Percentiles rank a stretch among this genome's conserved stretches.
Conservation (phyloP, 1,140 invertebrate genomes). For the Caenorhabditis remanei region DNA sequence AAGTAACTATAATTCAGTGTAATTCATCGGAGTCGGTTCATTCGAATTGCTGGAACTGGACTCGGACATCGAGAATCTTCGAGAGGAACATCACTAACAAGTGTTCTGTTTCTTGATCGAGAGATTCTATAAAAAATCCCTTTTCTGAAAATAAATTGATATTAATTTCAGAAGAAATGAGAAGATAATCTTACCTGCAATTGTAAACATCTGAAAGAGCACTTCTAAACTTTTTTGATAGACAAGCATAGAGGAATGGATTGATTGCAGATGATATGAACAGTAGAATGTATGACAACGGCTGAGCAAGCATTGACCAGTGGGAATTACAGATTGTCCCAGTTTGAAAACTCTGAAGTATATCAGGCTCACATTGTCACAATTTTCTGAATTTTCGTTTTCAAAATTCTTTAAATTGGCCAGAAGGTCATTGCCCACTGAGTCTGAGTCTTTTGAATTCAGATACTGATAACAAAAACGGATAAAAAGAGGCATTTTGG, state of each 20-base stretch:
- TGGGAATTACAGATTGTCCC: conserved; percentile 66
- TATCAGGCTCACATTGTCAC: background rate
- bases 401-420: too few relatives aligned
- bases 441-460: background rate
- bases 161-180: background rate
- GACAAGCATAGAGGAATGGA: conserved; percentile 75
- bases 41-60: conserved; percentile 45
- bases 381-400: background rate
- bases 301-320: conserved; percentile 71
- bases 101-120: conserved; percentile 45
- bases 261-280: conserved; percentile 74
- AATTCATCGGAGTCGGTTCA: conserved; percentile 50
- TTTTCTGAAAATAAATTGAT: conserved; percentile 4
- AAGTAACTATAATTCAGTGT: background rate
- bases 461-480: too few relatives aligned
- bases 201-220: conserved; percentile 67
- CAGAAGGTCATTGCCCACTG: background rate
- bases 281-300: conserved; percentile 71
- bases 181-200: conserved; percentile 39
- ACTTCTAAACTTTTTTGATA: conserved; percentile 73
- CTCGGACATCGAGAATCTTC: conserved; percentile 57
- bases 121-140: conserved; percentile 33
- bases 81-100: conserved; percentile 51
- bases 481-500: too few relatives aligned
- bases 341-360: conserved; percentile 11